A percentile compares a stretch with the other conserved stretches of the same genome.
phyloP scores from a whole-genome alignment of 35 echinoderm and acorn worm species.

The Heliocidaris tuberculata region DNA sequence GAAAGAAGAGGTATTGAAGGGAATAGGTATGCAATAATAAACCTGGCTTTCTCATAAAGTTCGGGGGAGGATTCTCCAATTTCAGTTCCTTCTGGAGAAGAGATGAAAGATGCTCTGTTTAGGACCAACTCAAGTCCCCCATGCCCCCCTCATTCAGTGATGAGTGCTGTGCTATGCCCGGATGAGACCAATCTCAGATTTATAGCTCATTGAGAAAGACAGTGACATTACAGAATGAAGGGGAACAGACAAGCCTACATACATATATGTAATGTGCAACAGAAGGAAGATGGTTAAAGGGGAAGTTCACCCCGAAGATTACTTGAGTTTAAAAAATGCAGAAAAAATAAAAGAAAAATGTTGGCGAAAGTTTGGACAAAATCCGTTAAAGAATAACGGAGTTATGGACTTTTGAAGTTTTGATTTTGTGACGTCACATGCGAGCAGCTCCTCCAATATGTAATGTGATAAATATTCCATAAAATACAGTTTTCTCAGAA shows the following conservation, averaged over 20 bases:
- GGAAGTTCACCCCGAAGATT: too few relatives aligned
- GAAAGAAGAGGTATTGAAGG: not conserved
- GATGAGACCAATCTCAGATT: not conserved
- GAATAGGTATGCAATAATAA: not conserved
- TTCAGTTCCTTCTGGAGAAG: slow-evolving; percentile 5
- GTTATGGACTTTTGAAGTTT: too few relatives aligned
- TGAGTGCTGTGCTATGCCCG: not conserved
- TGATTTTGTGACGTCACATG: too few relatives aligned
- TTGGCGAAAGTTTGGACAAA: too few relatives aligned
- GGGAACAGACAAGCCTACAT: not conserved
- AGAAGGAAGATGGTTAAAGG: too few relatives aligned
- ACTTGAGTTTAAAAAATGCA: too few relatives aligned
- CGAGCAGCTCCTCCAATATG: too few relatives aligned
- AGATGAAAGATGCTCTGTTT: slow-evolving; percentile 11
- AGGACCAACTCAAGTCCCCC: not conserved
- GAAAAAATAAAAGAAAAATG: too few relatives aligned
- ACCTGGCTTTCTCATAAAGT: slow-evolving; percentile 2
- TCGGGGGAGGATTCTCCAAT: slow-evolving; percentile 14
- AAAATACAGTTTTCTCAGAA: too few relatives aligned
- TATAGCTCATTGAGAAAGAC: not conserved
- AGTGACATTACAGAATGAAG: not conserved
- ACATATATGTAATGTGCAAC: not conserved
- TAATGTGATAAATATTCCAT: too few relatives aligned
- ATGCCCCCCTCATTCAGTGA: not conserved
- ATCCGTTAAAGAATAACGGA: too few relatives aligned